Base-by-base conservation (phyloP, 2,113 vertebrate genomes). In the Salvelinus sp. region DNA sequence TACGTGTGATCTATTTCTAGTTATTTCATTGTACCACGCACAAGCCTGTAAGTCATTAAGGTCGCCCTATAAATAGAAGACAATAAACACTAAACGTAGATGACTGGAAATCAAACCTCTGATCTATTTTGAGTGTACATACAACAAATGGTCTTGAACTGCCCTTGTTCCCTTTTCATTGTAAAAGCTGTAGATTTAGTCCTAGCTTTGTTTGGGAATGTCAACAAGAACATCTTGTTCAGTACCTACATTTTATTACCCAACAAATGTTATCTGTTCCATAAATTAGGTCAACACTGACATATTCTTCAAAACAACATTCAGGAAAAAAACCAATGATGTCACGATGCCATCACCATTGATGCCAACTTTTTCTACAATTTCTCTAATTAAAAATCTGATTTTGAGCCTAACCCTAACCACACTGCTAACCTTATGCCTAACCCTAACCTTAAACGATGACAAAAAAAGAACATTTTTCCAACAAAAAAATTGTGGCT, bases 81-180 rank as follows among this genome's bases (percentile, higher is more conserved):
- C 6, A 50, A 48, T 23, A 69, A 57, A 68, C 3, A 50, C 38
- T 73, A 38, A 75, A 69, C 50, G 74, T 78, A 71, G 58, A 72
- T 30, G 60, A 67, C 6, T 63, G 50, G 66, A 72, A 76, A 48
- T 68, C 65, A 57, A 82, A 72, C 57, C 47, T 14, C 38, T 76
- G 71, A 58, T 63, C 63, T 44, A 82, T 69, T 72, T 72, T 30
- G 54, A 38, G 50, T 13, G 23, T 16, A 60, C 65, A 50, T 27
- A 62, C 38, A 25, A 28, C 28, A 30, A 28, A 18, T 6, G 0
- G 1, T 30, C 9, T 27, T 25, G 13, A 30, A 38, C 16, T n/a
- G 6, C 54, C 18, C n/a, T 18, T 6, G 6, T 22, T 23, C 58
- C 22, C n/a, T 22, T 22, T 23, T 22, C n/a, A 7, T 23, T 22